These are phyloP conservation scores for Platygyra sinensis DNA, from an alignment of 64 coral and sea anemone genomes.

Conservation along the genomic window DNA sequence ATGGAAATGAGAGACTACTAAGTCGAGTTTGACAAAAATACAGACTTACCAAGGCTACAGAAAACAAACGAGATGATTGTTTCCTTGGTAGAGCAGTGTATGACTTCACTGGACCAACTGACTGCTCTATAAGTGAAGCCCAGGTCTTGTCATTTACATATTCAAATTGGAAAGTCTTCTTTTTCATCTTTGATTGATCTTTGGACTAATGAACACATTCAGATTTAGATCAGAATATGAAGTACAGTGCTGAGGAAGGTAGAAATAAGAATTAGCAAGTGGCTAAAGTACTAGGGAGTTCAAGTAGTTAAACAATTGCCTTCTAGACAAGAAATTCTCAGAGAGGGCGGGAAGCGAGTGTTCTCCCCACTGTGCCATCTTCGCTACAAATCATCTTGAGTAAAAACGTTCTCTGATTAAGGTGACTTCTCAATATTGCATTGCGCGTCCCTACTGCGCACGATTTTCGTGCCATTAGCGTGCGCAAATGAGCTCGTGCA, in stretches of 20 bases:
- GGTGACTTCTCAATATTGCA: too few relatives aligned
- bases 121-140: slow-evolving; percentile 72
- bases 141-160: slow-evolving; percentile 70
- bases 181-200: neutral
- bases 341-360: too few relatives aligned
- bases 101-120: slow-evolving; percentile 18
- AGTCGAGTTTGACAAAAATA: too few relatives aligned
- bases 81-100: slow-evolving; percentile 4
- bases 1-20: too few relatives aligned
- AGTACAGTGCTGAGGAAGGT: neutral
- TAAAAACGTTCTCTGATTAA: too few relatives aligned
- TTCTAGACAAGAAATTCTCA: too few relatives aligned
- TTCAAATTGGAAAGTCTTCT: slow-evolving; percentile 6
- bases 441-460: too few relatives aligned
- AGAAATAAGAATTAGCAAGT: neutral
- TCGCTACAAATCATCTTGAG: too few relatives aligned
- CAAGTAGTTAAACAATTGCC: too few relatives aligned
- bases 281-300: neutral
- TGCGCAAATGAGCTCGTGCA: too few relatives aligned
- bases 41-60: slow-evolving; percentile 28
- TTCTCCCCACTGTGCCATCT: too few relatives aligned
- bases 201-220: neutral
- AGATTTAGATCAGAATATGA: neutral
- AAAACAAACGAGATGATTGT: slow-evolving; percentile 27
- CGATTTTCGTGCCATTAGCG: too few relatives aligned